Evolutionary conservation across 1,140 invertebrate species (phyloP).

Genomic region (Ceratina japonica): DNA sequence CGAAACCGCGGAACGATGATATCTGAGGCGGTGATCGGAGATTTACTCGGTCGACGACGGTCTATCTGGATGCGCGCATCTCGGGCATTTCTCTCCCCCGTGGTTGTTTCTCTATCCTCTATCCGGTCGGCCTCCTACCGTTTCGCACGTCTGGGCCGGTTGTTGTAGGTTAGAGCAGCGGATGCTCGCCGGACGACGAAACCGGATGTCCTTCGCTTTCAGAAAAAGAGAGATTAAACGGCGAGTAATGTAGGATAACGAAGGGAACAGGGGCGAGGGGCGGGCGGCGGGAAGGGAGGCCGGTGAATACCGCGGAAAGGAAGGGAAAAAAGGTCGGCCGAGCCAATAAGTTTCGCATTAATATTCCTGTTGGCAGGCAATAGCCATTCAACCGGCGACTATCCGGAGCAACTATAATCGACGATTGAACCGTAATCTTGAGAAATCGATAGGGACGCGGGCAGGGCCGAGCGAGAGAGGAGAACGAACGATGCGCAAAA

Average conservation of each 20-base stretch:
- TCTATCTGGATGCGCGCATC: slow-evolving; percentile 40
- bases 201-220: slow-evolving; percentile 70
- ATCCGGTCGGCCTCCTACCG: slow-evolving; percentile 37
- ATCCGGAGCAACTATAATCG: slow-evolving; percentile 61
- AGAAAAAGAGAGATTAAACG: slow-evolving; percentile 50
- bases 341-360: slow-evolving; percentile 72
- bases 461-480: background rate
- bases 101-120: slow-evolving; percentile 48
- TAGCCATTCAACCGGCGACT: slow-evolving; percentile 64
- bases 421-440: slow-evolving; percentile 61
- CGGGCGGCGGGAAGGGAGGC: background rate
- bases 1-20: slow-evolving; percentile 32
- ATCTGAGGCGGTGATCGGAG: slow-evolving; percentile 35
- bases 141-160: slow-evolving; percentile 30
- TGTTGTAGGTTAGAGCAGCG: slow-evolving; percentile 28
- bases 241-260: slow-evolving; percentile 38
- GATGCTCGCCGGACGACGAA: slow-evolving; percentile 57
- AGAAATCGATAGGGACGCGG: slow-evolving; percentile 28
- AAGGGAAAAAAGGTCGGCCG: slow-evolving; percentile 21
- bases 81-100: slow-evolving; percentile 44
- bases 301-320: slow-evolving; percentile 32
- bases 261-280: slow-evolving; percentile 2
- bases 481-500: slow-evolving; percentile 3
- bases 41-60: slow-evolving; percentile 42
- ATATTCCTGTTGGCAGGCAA: slow-evolving; percentile 71